Base-by-base conservation (phyloP, 2,113 vertebrate species). In the Ochotona princeps region DNA sequence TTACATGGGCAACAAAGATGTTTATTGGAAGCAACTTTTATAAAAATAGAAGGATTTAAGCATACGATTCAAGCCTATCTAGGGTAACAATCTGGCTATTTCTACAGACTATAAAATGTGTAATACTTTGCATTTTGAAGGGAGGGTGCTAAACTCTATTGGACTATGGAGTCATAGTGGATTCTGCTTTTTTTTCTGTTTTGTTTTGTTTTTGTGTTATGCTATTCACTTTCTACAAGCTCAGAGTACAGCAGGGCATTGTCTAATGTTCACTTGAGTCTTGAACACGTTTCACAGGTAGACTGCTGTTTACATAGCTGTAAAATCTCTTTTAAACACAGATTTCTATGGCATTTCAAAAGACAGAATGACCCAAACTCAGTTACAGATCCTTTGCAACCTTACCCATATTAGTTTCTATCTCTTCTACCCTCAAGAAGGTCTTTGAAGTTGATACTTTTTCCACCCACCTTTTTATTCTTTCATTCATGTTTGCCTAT, bases 1-100 rank as follows among this genome's bases (percentile, higher is more conserved):
- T 49, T n/a, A 60, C 28, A 60, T 5, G 18, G 21, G 66, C 2
- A 57, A 61, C 5, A 63, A 67, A 32, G 76, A 72, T 72, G n/a
- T 5, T 20, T 85, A 35, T 57, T 80, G 80, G 73, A 73, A 80
- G 60, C 2, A 72, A 94, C 87, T 14, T 26, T 15, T 26, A 87
- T 30, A 87, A 78, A 83, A 94, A 76, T n/a, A 25, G 25, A 51
- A 82, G 49, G 44, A 72, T 88, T 83, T 23, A 83, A 57, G 8
- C 57, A n/a, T n/a, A 32, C 20, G 92, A 57, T 5, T 20, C n/a
- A 84, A 15, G 5, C 23, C 74, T 38, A 73, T 80, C 38, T 91
- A 2, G 9, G 5, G 5, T 32, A 87, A 15, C 54, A 78, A 91
- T 78, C 44, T 78, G 32, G 38, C 32, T 83, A 60, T 44, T 91